Evolutionary conservation across 1,140 invertebrate genomes (phyloP), one percentile per base, ranked within the genome.

Genomic region (Ceratosolen fusciceps): DNA sequence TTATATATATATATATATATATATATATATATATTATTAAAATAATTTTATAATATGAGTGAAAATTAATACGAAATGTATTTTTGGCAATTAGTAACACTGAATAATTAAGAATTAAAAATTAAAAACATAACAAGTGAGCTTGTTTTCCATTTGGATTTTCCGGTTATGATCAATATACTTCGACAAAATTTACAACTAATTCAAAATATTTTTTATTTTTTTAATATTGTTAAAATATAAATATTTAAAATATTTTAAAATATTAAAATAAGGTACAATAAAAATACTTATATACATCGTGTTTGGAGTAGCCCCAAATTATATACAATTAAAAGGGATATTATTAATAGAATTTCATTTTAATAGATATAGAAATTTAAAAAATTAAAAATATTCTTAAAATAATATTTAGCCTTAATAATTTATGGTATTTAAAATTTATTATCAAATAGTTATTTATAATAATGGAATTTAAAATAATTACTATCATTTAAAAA

Each of bases 91-190:
- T 77, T 62, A 85, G 79, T 84, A 77, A 77, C 81, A 87, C 87
- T 88, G 86, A 83, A 86, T 85, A 87, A 85, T 86, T 87, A 88
- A 88, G 87, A 86, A 83, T 85, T 84, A 81, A 88, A 87, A 86
- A 87, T 86, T 87, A 87, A 88, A 87, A 84, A 83, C 83, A 83
- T 88, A 88, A 87, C 80, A 77, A 74, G 76, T 67, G 82, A 86
- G 85, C 81, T 65, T 74, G 65, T 75, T 68, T 80, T 77, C 71
- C 70, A 83, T 85, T 74, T 67, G 82, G 81, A 81, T 70, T 84
- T 84, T 83, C 84, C 85, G 82, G 80, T 78, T 47, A 75, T 54
- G 79, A 8, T 77, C 54, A 16, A 74, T 54, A 10, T 52, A 62
- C 34, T 52, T 80, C 70, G 78, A 37, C 52, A 16, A 12, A 58